Evolutionary conservation across 2,888 invertebrate species (phyloP).

Genomic region (Lumbricus terrestris): DNA sequence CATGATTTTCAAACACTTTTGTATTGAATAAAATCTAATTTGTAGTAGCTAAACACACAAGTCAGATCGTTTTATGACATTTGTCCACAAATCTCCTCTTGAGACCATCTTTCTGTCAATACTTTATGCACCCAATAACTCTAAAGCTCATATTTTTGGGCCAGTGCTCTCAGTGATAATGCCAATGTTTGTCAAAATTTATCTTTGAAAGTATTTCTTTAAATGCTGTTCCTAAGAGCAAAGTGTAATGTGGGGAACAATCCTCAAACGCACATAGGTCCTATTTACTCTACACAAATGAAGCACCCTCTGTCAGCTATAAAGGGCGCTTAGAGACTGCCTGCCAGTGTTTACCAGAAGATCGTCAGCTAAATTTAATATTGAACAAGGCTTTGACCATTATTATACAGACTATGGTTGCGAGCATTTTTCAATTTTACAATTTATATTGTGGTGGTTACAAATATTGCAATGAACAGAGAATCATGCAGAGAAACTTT

Average conservation of each 20-base stretch:
- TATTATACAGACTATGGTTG: too few species aligned
- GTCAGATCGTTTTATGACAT: too few species aligned
- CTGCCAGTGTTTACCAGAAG: background rate
- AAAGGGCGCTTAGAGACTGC: background rate
- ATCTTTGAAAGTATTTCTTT: background rate
- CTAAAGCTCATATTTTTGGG: too few species aligned
- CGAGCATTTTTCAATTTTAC: background rate
- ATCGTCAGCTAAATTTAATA: background rate
- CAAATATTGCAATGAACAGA: background rate
- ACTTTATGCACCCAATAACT: too few species aligned
- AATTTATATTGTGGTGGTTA: background rate
- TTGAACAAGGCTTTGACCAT: background rate
- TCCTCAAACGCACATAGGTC: too few species aligned
- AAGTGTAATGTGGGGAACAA: too few species aligned
- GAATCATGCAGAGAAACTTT: background rate
- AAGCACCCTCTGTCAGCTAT: background rate
- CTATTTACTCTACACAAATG: background rate
- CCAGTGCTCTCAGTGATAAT: background rate
- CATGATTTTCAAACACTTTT: too few species aligned
- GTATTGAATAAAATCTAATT: too few species aligned
- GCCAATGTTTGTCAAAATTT: background rate
- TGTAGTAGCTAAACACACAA: too few species aligned
- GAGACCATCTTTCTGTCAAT: too few species aligned
- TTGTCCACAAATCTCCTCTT: too few species aligned
- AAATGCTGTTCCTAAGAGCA: background rate